phyloP scores from a whole-genome alignment of 2,113 vertebrate species.

The Mustela nigripes region DNA sequence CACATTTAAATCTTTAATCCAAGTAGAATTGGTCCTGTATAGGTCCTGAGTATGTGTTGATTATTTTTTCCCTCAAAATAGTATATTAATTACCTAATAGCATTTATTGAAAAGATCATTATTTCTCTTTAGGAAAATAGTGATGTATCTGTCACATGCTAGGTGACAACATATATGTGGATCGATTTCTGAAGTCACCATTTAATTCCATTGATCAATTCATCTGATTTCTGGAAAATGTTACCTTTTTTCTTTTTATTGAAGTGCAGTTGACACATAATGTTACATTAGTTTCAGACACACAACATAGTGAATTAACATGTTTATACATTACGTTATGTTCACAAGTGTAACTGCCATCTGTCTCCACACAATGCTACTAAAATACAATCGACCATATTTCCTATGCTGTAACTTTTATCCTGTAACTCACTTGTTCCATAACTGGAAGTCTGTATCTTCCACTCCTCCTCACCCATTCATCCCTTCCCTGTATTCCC shows the following conservation, averaged over 20 bases:
- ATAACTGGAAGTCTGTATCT: neutral
- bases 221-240: neutral
- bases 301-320: neutral
- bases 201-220: neutral
- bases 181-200: neutral
- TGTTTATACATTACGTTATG: neutral
- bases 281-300: neutral
- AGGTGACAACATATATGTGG: neutral
- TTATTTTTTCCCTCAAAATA: neutral
- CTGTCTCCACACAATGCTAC: neutral
- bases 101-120: neutral
- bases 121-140: neutral
- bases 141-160: neutral
- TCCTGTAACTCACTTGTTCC: neutral
- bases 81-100: neutral
- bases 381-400: neutral
- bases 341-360: neutral
- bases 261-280: neutral
- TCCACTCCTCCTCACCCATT: neutral
- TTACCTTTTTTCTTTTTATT: neutral
- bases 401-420: neutral
- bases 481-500: neutral
- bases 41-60: fast-evolving
- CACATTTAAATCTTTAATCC: neutral
- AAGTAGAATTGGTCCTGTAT: neutral